phyloP scores from a whole-genome alignment of 2,797 vertebrate species.

The Schizopygopsis pylzovi region DNA sequence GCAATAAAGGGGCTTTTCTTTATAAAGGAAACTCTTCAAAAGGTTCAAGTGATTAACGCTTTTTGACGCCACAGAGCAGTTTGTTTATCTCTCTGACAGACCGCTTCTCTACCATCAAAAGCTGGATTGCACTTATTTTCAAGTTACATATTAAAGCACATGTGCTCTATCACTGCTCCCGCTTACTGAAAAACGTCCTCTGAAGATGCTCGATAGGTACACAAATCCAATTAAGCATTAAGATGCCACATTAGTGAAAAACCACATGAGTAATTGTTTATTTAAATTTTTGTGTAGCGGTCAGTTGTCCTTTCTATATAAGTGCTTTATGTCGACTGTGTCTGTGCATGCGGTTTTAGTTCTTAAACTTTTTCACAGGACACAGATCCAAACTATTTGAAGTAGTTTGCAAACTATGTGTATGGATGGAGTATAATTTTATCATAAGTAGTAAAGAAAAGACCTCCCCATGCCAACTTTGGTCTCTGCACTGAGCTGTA shows the following conservation, averaged over 20 bases:
- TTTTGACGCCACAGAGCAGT: conserved; percentile 53
- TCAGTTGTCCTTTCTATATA: conserved; percentile 68
- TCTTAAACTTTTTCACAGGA: conserved; percentile 63
- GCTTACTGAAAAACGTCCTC: conserved; percentile 61
- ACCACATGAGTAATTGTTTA: conserved; percentile 72
- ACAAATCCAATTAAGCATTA: conserved; percentile 54
- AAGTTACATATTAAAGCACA: conserved; percentile 71
- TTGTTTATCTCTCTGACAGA: conserved; percentile 46
- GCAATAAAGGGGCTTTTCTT: conserved; percentile 47
- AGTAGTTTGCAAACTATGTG: conserved; percentile 77
- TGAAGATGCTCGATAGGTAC: conserved; percentile 62
- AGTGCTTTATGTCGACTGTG: conserved; percentile 77
- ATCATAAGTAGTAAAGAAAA: neutral
- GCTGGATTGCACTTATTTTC: conserved; percentile 83
- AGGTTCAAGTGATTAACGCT: conserved; percentile 68
- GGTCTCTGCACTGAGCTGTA: conserved; percentile 83
- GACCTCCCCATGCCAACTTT: conserved; percentile 80
- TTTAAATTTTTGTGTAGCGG: conserved; percentile 80
- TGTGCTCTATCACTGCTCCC: conserved; percentile 57
- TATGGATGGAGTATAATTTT: conserved; percentile 59
- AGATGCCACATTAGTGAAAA: conserved; percentile 62
- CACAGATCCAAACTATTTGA: conserved; percentile 73
- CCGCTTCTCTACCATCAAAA: conserved; percentile 73
- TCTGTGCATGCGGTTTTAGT: conserved; percentile 80
- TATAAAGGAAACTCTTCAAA: conserved; percentile 37